Conservation (phyloP, 2,113 vertebrate genomes). For the Sporophila hypoxantha region DNA sequence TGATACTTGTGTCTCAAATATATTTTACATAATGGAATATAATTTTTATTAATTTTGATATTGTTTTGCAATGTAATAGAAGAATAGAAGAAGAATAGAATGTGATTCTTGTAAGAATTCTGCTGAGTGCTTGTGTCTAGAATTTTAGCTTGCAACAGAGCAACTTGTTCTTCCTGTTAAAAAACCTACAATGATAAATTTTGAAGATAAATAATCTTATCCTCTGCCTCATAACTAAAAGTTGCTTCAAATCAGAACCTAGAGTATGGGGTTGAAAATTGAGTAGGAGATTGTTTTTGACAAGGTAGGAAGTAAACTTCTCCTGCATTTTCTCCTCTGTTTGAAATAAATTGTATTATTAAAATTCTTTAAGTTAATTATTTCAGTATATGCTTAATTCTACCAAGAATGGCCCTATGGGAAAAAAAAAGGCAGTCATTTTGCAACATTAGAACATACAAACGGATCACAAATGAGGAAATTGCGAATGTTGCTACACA, state of each 20-base stretch:
- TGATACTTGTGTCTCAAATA: background rate
- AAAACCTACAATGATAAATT: background rate
- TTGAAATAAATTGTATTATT: background rate
- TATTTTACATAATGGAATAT: background rate
- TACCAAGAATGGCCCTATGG: background rate
- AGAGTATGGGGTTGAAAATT: background rate
- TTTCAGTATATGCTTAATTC: background rate
- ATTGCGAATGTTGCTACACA: background rate
- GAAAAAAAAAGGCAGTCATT: fast-evolving
- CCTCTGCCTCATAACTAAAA: background rate
- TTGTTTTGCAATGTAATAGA: background rate
- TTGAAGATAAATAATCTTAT: background rate
- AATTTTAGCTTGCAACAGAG: background rate
- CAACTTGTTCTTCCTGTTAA: background rate
- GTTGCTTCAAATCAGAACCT: background rate
- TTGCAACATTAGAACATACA: background rate
- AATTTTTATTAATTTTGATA: background rate
- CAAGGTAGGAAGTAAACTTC: background rate
- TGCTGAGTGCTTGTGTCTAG: background rate
- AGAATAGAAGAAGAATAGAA: too few relatives aligned
- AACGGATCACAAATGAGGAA: too few relatives aligned
- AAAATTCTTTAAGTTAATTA: background rate
- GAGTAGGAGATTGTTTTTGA: background rate
- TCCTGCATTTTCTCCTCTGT: background rate
- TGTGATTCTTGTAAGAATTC: background rate